phyloP scores from a whole-genome alignment of 2,113 vertebrate species.

The Mesocricetus auratus region DNA sequence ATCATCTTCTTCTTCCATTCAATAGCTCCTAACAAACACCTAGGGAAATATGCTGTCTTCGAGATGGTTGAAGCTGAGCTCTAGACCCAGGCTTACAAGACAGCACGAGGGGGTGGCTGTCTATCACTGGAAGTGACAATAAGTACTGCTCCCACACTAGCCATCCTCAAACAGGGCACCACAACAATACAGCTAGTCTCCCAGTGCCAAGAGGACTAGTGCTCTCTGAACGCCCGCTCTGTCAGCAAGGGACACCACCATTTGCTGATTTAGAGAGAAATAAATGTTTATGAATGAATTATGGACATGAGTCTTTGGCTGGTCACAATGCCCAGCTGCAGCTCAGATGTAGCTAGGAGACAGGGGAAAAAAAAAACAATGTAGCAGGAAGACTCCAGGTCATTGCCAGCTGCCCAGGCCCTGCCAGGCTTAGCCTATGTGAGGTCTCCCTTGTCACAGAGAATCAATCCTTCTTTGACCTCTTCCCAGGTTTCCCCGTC shows the following conservation, averaged over 20 bases:
- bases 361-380: accelerated
- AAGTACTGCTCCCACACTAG: neutral
- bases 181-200: neutral
- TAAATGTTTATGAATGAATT: constrained; percentile 57
- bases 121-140: neutral
- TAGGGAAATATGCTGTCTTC: neutral
- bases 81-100: neutral
- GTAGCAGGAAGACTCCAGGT: neutral
- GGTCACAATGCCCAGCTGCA: constrained; percentile 8
- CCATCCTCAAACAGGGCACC: neutral
- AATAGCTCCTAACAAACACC: neutral
- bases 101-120: neutral
- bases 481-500: neutral
- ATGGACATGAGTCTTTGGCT: neutral
- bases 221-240: accelerated
- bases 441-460: accelerated
- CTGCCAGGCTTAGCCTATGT: neutral
- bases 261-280: constrained; percentile 63
- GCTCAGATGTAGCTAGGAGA: constrained; percentile 35
- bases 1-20: neutral
- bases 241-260: neutral
- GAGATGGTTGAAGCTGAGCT: neutral
- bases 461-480: neutral
- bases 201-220: neutral
- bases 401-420: neutral